These are phyloP conservation scores for Mercenaria mercenaria DNA, from an alignment of 1,140 invertebrate species.

Conservation along the genomic window DNA sequence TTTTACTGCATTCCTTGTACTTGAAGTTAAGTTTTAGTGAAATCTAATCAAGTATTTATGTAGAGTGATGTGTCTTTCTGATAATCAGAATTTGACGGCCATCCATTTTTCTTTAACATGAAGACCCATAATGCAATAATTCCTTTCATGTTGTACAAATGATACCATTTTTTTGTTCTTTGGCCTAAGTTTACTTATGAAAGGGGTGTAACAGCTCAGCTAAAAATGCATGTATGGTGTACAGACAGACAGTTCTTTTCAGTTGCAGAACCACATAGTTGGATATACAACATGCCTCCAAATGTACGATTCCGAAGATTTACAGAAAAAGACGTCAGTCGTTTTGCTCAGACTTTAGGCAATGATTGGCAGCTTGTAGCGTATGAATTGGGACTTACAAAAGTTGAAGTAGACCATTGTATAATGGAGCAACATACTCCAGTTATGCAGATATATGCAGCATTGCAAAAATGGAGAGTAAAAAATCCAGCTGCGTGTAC, in stretches of 20 bases:
- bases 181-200: too few relatives aligned
- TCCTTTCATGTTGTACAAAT: too few relatives aligned
- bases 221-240: too few relatives aligned
- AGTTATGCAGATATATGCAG: slow-evolving; percentile 46
- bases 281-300: slow-evolving; percentile 10
- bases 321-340: slow-evolving; percentile 47
- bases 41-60: too few relatives aligned
- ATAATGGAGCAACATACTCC: slow-evolving; percentile 45
- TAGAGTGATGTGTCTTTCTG: too few relatives aligned
- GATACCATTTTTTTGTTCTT: too few relatives aligned
- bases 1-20: too few relatives aligned
- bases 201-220: too few relatives aligned
- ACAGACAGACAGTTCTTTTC: neutral
- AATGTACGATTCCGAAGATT: neutral
- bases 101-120: too few relatives aligned
- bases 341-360: slow-evolving; percentile 43
- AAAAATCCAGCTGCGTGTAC: slow-evolving; percentile 10
- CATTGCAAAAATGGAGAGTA: slow-evolving; percentile 44
- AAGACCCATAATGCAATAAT: too few relatives aligned
- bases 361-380: slow-evolving; percentile 51
- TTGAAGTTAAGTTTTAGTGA: too few relatives aligned
- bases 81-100: too few relatives aligned
- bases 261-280: slow-evolving; percentile 32
- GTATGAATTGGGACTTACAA: slow-evolving; percentile 25
- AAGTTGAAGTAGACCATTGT: slow-evolving; percentile 54